Conservation (phyloP, 1,140 invertebrate genomes). For the Gonioctena quinquepunctata region DNA sequence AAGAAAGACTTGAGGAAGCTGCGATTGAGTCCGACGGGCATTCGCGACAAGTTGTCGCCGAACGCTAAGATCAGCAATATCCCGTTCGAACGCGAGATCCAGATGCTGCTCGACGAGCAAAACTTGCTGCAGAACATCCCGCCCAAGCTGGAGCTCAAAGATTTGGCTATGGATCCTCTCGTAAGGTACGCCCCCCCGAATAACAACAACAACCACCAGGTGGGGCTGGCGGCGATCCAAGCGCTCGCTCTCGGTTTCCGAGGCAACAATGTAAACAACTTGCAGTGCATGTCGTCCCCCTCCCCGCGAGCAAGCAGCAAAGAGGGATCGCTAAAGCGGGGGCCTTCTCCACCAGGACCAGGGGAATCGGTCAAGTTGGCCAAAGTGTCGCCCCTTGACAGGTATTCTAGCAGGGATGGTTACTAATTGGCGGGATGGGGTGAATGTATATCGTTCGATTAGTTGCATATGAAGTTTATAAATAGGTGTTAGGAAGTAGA, state of each 20-base stretch:
- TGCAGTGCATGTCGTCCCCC: slow-evolving; percentile 51
- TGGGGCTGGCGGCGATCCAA: slow-evolving; percentile 66
- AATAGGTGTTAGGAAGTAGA: background rate
- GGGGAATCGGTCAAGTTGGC: slow-evolving; percentile 50
- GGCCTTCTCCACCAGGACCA: slow-evolving; percentile 47
- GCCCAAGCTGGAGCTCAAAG: slow-evolving; percentile 61
- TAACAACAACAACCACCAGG: slow-evolving; percentile 65
- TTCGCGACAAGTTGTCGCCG: slow-evolving; percentile 55
- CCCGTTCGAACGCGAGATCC: slow-evolving; percentile 74
- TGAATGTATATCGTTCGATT: background rate
- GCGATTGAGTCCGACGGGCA: slow-evolving; percentile 56
- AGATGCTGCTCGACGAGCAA: slow-evolving; percentile 73
- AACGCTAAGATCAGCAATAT: slow-evolving; percentile 58
- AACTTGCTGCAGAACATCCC: slow-evolving; percentile 65
- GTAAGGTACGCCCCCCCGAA: slow-evolving; percentile 56
- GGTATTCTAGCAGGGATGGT: slow-evolving; percentile 39
- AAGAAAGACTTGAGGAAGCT: slow-evolving; percentile 60
- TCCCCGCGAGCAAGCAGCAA: slow-evolving; percentile 53
- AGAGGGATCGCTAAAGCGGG: slow-evolving; percentile 52
- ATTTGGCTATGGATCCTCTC: slow-evolving; percentile 53
- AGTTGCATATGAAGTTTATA: background rate
- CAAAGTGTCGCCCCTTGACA: slow-evolving; percentile 54
- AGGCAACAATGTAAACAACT: slow-evolving; percentile 33
- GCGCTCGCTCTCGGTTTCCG: slow-evolving; percentile 59
- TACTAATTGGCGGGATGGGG: background rate